Conservation (phyloP, 2,888 invertebrate species). For the Drosophila nr. perissopoda region DNA sequence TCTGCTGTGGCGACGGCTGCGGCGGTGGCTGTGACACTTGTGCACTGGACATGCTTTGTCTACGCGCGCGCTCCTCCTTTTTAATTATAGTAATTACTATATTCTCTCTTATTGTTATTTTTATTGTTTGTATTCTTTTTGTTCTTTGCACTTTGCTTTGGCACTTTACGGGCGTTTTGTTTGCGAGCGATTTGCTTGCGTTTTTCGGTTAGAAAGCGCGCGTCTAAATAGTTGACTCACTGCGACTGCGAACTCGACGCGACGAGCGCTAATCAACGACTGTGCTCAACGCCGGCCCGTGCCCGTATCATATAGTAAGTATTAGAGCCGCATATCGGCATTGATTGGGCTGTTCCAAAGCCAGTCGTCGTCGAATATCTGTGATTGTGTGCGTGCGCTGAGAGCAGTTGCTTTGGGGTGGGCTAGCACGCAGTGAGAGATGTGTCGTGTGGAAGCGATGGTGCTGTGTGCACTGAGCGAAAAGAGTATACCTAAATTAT, state of each 20-base stretch:
- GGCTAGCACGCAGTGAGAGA: slow-evolving; percentile 25
- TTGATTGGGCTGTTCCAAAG: slow-evolving; percentile 50
- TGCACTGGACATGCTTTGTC: slow-evolving; percentile 84
- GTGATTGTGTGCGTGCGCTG: slow-evolving; percentile 16
- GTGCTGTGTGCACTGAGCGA: slow-evolving; percentile 18
- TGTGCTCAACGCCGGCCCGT: slow-evolving; percentile 67
- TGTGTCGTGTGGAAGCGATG: not conserved
- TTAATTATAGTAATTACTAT: slow-evolving; percentile 12
- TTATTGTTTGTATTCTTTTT: not conserved
- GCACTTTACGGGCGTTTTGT: slow-evolving; percentile 10
- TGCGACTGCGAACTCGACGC: slow-evolving; percentile 58
- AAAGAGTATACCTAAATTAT: not conserved
- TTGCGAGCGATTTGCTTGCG: slow-evolving; percentile 10
- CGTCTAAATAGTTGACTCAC: slow-evolving; percentile 28
- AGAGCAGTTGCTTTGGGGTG: slow-evolving; percentile 35
- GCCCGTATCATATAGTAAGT: slow-evolving; percentile 73
- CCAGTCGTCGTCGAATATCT: slow-evolving; percentile 5
- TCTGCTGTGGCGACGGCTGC: slow-evolving; percentile 72
- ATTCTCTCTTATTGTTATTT: slow-evolving; percentile 11
- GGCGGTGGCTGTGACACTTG: slow-evolving; percentile 84
- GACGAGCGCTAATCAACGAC: slow-evolving; percentile 81
- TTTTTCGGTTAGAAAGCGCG: slow-evolving; percentile 15
- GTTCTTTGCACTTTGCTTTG: slow-evolving; percentile 3
- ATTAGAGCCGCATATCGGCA: slow-evolving; percentile 32
- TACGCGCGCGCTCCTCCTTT: slow-evolving; percentile 21